These are phyloP conservation scores for Hydropotes inermis DNA, from an alignment of 2,113 vertebrate species.

Conservation along the genomic window DNA sequence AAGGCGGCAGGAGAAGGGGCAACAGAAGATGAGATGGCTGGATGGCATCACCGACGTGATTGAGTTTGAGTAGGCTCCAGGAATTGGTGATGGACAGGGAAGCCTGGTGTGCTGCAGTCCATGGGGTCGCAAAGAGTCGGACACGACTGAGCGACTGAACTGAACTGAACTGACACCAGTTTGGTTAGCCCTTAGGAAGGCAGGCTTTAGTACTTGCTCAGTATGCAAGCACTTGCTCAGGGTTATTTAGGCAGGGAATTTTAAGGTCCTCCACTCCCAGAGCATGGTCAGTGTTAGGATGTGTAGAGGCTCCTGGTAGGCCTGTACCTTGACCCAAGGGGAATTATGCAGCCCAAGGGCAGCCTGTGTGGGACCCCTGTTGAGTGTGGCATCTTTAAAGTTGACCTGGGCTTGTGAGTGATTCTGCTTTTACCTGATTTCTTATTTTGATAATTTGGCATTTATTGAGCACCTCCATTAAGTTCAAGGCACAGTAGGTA, in stretches of 20 bases:
- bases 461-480: neutral
- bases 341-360: neutral
- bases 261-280: neutral
- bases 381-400: neutral
- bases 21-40: neutral
- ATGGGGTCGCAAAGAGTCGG: accelerated
- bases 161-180: neutral
- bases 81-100: neutral
- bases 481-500: neutral
- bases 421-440: neutral
- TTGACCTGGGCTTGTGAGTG: neutral
- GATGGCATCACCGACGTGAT: accelerated
- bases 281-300: neutral
- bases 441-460: neutral
- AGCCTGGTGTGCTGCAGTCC: neutral
- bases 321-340: neutral
- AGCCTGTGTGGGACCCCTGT: neutral
- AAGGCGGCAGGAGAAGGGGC: neutral
- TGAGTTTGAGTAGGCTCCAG: neutral
- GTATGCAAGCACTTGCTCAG: neutral
- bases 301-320: neutral
- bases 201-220: neutral
- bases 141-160: neutral
- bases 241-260: neutral
- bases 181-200: neutral